Evolutionary conservation across 2,888 invertebrate genomes (phyloP), one percentile per base, ranked within the genome.

Genomic region (Tineola bisselliella): DNA sequence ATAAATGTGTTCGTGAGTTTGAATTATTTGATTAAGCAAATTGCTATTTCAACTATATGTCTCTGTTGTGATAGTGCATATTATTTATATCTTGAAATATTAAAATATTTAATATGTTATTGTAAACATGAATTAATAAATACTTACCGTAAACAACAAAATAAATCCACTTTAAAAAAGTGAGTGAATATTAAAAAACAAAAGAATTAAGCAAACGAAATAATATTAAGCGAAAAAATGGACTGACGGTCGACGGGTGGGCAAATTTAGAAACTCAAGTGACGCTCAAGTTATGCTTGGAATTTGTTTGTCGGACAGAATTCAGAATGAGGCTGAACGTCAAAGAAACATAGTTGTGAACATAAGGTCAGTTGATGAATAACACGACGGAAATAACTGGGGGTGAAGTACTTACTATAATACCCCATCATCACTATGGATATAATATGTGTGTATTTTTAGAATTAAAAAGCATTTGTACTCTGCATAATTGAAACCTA

Each of bases 241-340:
- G 48, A 48, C 48, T 13, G 13, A 13, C 13, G 4, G 15, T 15
- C 15, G 43, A 3, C 5, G 8, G 12, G n/a, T 13, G 17, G 48
- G 5, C 15, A 48, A 17, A 48, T 48, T 48, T 17, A 48, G 48
- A 17, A 48, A 48, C 15, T 48, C 15, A 48, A 48, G 15, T 48
- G 48, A 8, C 48, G 48, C 15, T 48, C 48, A 17, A 48, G 48
- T 48, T 17, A 48, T 48, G 48, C 48, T 17, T 48, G 15, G 48
- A 48, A 48, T 48, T 17, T 17, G 48, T 48, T 48, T 48, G 48
- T n/a, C 48, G 48, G 48, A 48, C 48, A 48, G 15, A 48, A 38
- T 38, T 10, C 38, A 10, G 48, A 48, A 48, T 48, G 48, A 17
- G 48, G 48, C n/a, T 48, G 10, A 17, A 48, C 48, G 48, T 17